Percentiles rank a stretch among this genome's conserved stretches.
Evolutionary conservation across 2,113 vertebrate genomes (phyloP).

Genomic region (Perca fluviatilis): DNA sequence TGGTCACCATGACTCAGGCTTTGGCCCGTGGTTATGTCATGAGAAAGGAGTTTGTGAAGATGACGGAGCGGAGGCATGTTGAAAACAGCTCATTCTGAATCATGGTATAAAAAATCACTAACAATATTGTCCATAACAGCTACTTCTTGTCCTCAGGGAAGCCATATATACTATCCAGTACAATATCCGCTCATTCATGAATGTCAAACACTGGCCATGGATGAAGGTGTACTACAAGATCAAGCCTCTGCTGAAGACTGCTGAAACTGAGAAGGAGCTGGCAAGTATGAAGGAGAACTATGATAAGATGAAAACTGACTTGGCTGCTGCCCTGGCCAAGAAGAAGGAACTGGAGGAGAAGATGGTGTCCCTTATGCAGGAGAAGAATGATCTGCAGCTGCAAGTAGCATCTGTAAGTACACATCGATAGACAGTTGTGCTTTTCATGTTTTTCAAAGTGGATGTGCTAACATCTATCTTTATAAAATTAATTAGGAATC

Average conservation of each 20-base stretch:
- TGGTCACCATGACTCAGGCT: conserved; percentile 74
- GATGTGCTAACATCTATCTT: too few relatives aligned
- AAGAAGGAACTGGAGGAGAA: conserved; percentile 73
- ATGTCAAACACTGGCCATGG: conserved; percentile 79
- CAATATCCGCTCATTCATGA: conserved; percentile 75
- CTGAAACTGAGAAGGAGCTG: conserved; percentile 72
- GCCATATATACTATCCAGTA: conserved; percentile 71
- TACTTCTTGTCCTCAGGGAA: conserved; percentile 45
- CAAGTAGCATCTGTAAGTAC: conserved; percentile 70
- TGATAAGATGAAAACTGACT: conserved; percentile 65
- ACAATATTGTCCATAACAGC: not conserved
- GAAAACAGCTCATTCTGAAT: not conserved
- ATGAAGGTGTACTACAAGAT: conserved; percentile 81
- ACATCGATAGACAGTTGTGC: not conserved
- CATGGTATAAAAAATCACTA: rapidly evolving
- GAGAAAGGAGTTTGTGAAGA: conserved; percentile 71
- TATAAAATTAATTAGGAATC: too few relatives aligned
- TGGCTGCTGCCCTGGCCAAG: conserved; percentile 67
- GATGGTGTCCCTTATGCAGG: conserved; percentile 74
- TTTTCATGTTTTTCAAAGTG: too few relatives aligned
- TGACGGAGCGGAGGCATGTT: conserved; percentile 62
- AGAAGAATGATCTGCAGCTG: conserved; percentile 69
- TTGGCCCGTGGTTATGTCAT: conserved; percentile 65
- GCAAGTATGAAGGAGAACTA: conserved; percentile 72
- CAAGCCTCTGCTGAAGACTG: conserved; percentile 74